Evolutionary conservation across 2,797 vertebrate species (phyloP).

Genomic region (Halcyon smyrnensis): DNA sequence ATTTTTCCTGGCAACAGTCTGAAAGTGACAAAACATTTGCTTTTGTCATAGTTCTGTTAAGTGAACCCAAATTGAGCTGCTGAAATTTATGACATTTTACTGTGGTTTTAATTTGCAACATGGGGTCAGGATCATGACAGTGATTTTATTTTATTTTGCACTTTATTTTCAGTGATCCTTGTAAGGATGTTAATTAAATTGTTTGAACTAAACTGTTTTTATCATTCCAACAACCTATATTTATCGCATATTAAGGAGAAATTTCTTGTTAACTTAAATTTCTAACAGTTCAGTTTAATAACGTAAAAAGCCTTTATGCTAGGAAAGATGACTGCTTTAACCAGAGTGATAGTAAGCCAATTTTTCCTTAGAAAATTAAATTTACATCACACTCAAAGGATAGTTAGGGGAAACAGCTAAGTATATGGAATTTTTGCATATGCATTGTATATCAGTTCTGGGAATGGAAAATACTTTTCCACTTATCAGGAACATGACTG

Average conservation of each 20-base stretch:
- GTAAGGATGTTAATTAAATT: conserved; percentile 78
- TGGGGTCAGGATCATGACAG: conserved; percentile 75
- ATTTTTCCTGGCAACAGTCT: conserved; percentile 77
- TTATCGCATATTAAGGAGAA: conserved; percentile 72
- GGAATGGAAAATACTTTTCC: neutral
- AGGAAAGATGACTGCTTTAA: conserved; percentile 35
- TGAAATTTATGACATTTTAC: conserved; percentile 75
- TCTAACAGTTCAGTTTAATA: conserved; percentile 47
- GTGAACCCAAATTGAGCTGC: conserved; percentile 76
- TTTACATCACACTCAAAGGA: neutral
- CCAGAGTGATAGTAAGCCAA: conserved; percentile 7
- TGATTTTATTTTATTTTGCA: conserved; percentile 73
- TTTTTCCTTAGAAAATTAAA: neutral
- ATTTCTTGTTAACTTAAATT: conserved; percentile 73
- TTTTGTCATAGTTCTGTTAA: conserved; percentile 80
- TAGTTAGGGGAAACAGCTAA: neutral
- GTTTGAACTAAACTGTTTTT: conserved; percentile 77
- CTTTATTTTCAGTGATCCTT: conserved; percentile 72
- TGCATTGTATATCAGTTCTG: neutral
- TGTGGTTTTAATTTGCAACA: conserved; percentile 77
- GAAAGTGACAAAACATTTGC: conserved; percentile 83
- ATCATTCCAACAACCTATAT: conserved; percentile 68
- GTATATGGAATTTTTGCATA: neutral
- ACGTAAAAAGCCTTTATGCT: neutral
- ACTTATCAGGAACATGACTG: neutral